Evolutionary conservation across 1,140 invertebrate genomes (phyloP).

Genomic region (Bombus superbus): DNA sequence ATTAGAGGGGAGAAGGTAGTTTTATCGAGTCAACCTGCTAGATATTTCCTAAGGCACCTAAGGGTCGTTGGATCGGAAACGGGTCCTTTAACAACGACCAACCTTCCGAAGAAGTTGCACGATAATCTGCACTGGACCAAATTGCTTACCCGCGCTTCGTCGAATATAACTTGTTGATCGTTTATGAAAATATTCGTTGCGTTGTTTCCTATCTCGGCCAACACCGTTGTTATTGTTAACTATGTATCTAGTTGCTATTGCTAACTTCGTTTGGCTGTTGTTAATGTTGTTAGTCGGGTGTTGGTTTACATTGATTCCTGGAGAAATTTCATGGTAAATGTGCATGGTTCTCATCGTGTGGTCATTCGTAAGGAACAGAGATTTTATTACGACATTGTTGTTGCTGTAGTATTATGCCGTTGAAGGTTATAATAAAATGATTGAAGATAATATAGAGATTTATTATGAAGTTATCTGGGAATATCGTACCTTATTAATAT

Average conservation of each 20-base stretch:
- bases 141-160: neutral
- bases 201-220: neutral
- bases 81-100: neutral
- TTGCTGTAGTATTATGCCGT: neutral
- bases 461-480: no score
- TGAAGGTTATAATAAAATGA: no score
- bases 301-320: neutral
- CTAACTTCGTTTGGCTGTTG: neutral
- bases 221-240: neutral
- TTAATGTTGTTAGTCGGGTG: neutral
- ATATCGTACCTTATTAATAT: no score
- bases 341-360: neutral
- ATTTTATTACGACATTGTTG: neutral
- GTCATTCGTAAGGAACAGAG: neutral
- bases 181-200: neutral
- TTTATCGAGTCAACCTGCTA: constrained; percentile 64
- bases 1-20: constrained; percentile 60
- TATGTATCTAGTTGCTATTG: neutral
- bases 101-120: neutral
- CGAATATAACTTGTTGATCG: neutral
- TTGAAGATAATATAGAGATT: no score
- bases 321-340: neutral
- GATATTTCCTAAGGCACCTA: constrained; percentile 49
- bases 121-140: constrained; percentile 14
- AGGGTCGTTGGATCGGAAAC: constrained; percentile 15